Evolutionary conservation across 2,888 invertebrate species (phyloP).

Genomic region (Mimumesa dahlbomi): DNA sequence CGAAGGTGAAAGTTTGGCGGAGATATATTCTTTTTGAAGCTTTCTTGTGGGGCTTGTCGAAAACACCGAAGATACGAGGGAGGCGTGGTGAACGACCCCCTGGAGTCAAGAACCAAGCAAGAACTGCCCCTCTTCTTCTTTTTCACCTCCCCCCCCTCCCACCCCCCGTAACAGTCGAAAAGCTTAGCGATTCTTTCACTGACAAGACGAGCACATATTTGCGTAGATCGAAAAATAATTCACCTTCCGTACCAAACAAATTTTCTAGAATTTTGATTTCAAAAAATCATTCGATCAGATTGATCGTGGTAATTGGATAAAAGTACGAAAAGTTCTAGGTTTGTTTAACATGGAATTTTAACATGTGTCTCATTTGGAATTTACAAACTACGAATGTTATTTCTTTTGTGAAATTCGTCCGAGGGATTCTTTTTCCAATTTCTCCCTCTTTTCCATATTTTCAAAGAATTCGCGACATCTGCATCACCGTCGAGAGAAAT

Average conservation of each 20-base stretch:
- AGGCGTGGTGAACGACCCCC: conserved; percentile 42
- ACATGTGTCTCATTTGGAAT: not conserved
- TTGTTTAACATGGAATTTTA: too few species aligned
- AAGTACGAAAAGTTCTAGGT: too few species aligned
- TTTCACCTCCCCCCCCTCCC: too few species aligned
- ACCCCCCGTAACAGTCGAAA: conserved; percentile 19
- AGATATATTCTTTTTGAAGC: conserved; percentile 34
- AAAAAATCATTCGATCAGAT: too few species aligned
- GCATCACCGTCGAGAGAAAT: conserved; percentile 47
- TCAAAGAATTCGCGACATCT: conserved; percentile 36
- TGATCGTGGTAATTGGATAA: too few species aligned
- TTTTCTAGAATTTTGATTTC: too few species aligned
- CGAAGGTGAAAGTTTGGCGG: not conserved
- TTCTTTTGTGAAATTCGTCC: conserved; percentile 22
- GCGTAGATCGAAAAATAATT: too few species aligned
- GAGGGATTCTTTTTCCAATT: not conserved
- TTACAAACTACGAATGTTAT: conserved; percentile 20
- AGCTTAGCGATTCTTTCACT: too few species aligned
- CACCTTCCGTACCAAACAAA: too few species aligned
- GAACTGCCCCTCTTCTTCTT: conserved; percentile 23
- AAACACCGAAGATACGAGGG: conserved; percentile 40
- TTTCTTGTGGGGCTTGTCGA: conserved; percentile 41
- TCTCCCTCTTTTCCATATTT: conserved; percentile 27
- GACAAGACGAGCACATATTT: too few species aligned
- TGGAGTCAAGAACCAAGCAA: conserved; percentile 36